phyloP scores from a whole-genome alignment of 2,888 invertebrate species.

The Drosophila demipolita region DNA sequence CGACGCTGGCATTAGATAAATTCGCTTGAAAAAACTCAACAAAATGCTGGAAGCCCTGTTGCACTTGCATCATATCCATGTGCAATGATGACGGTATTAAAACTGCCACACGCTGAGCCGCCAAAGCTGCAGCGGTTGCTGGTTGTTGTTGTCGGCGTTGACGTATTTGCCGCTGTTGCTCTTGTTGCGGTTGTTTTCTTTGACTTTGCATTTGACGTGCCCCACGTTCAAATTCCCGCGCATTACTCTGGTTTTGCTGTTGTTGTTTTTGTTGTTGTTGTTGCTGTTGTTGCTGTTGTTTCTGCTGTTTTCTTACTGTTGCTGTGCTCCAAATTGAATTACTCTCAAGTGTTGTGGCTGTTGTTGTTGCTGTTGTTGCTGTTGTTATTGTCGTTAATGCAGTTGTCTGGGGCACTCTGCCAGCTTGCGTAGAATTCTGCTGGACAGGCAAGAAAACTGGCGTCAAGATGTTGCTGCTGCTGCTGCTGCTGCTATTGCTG shows the following conservation, averaged over 20 bases:
- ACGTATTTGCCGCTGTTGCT: conserved; percentile 32
- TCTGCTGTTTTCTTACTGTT: conserved; percentile 24
- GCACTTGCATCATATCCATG: conserved; percentile 80
- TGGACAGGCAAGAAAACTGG: conserved; percentile 32
- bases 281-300: conserved; percentile 25
- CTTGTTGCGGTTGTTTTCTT: conserved; percentile 19
- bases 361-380: conserved; percentile 33
- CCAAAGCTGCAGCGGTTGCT: conserved; percentile 13
- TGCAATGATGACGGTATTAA: conserved; percentile 81
- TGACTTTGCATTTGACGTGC: conserved; percentile 46
- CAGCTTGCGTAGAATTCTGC: conserved; percentile 45
- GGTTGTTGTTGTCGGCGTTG: conserved; percentile 10
- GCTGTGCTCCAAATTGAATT: conserved; percentile 43
- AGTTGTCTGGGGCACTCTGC: conserved; percentile 43
- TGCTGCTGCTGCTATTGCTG: neutral
- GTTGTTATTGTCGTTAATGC: conserved; percentile 34
- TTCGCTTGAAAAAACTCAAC: conserved; percentile 83
- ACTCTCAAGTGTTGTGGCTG: conserved; percentile 34
- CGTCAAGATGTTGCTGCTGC: conserved; percentile 2
- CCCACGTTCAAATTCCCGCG: conserved; percentile 59
- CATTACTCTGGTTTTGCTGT: conserved; percentile 50
- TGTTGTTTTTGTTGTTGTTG: conserved; percentile 33
- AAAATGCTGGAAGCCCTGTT: conserved; percentile 83
- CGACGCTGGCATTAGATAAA: conserved; percentile 81
- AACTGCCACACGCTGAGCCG: conserved; percentile 76